phyloP scores from a whole-genome alignment of 2,113 vertebrate genomes.

The Pteruthius melanotis region DNA sequence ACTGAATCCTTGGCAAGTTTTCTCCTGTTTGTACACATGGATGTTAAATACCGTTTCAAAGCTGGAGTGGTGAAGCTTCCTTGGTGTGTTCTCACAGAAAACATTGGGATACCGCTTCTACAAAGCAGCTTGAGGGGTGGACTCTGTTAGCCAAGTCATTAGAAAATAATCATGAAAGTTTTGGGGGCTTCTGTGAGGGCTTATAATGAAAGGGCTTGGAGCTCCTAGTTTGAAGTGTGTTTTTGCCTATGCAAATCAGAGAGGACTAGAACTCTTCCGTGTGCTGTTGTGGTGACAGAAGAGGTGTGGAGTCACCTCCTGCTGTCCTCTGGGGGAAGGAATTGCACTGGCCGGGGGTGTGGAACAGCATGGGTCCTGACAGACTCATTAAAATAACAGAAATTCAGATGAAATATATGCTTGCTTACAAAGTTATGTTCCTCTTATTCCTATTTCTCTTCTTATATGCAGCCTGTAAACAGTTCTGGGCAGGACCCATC shows the following conservation, averaged over 20 bases:
- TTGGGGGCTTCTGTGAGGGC: background rate
- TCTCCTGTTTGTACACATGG: background rate
- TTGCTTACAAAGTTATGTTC: background rate
- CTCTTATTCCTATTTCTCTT: background rate
- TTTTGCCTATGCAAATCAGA: background rate
- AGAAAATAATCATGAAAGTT: background rate
- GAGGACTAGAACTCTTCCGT: background rate
- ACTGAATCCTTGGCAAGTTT: background rate
- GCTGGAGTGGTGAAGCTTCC: background rate
- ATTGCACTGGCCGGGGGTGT: rapidly evolving
- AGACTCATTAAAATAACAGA: background rate
- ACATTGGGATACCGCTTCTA: background rate
- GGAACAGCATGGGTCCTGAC: background rate
- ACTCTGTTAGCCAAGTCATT: background rate
- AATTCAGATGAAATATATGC: background rate
- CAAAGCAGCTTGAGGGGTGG: background rate
- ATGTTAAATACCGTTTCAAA: background rate
- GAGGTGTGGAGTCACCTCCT: background rate
- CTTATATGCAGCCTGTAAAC: background rate
- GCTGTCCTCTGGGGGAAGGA: background rate
- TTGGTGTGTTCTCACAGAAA: background rate
- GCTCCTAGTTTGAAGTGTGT: background rate
- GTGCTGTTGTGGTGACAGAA: background rate
- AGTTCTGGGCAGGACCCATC: background rate
- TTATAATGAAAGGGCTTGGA: background rate